Base-by-base conservation (phyloP, 2,113 vertebrate species). In the Lagopus leucura region DNA sequence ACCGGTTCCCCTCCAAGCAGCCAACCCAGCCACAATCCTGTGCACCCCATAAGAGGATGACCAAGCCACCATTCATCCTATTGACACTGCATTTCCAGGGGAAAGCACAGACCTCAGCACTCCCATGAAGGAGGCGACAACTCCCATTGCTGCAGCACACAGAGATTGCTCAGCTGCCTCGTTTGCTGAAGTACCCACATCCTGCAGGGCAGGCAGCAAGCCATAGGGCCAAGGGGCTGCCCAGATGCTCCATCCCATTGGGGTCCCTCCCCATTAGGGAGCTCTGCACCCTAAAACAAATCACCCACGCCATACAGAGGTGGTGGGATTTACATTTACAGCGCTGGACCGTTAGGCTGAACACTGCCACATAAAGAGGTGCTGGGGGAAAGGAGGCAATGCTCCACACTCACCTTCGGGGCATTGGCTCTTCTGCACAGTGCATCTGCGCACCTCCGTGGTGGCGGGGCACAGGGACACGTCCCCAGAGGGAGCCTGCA, bases 361-460 rank as follows among this genome's bases (percentile, higher is more conserved):
- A 4, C 9, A 0, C 45, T 75, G 71, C 25, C 20, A 60, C 24
- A 8, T 2, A 1, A 1, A 36, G 45, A 38, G 52, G 4, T 25
- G 64, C 45, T 40, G 50, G 55, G 54, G 57, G 15, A n/a, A 20
- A 6, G 10, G 30, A 40, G 0, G 6, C 43, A 42, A 15, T 4
- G 8, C 2, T 8, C 19, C 7, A 0, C 0, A 0, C 3, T 36
- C 96, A 99, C 99, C 99, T 97, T 98, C 98, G 2, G 98, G 98
- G 63, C 98, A 98, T 13, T 96, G 98, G 34, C 8, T 98, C 96
- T 98, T 99, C 95, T 95, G 96, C 92, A 99, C 97, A 0, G 97
- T 98, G 91, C 99, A 99, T 63, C 97, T 98, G 88, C 98, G 98
- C 60, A 94, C 98, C 95, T 99, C 99, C 1, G 96, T 98, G 97